Conservation (phyloP, 2,888 invertebrate species). For the Hirudinaria manillensis region DNA sequence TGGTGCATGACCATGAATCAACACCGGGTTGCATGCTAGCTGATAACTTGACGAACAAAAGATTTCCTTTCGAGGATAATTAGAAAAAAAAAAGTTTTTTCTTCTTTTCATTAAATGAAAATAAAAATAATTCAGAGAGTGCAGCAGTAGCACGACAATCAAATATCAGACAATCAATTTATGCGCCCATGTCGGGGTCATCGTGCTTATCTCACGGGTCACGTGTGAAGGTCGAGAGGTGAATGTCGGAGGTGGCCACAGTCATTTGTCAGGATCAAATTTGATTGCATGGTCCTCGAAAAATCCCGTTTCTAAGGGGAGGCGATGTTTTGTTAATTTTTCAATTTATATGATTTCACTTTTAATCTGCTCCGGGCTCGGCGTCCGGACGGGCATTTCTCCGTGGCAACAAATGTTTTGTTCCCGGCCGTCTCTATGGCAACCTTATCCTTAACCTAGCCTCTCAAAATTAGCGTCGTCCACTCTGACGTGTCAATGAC, state of each 20-base stretch:
- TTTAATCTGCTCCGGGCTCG: background rate
- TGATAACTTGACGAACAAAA: too few relatives aligned
- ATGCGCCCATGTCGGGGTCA: conserved; percentile 14
- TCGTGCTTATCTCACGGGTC: conserved; percentile 23
- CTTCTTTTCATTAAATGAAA: too few relatives aligned
- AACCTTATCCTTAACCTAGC: conserved; percentile 6
- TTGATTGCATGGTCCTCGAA: conserved; percentile 12
- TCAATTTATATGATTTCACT: conserved; percentile 9
- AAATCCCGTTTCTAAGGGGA: conserved; percentile 3
- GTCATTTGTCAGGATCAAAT: conserved; percentile 26
- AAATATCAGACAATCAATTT: conserved; percentile 20
- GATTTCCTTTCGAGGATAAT: too few relatives aligned
- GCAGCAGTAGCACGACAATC: conserved; percentile 11
- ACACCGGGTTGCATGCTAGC: too few relatives aligned
- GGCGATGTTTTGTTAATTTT: background rate
- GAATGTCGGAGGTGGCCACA: conserved; percentile 17
- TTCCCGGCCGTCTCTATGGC: conserved; percentile 4
- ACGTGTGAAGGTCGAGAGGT: conserved; percentile 19
- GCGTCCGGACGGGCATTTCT: conserved; percentile 7
- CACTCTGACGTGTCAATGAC: conserved; percentile 1
- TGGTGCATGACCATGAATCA: too few relatives aligned
- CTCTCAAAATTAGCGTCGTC: conserved; percentile 2
- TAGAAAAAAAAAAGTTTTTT: too few relatives aligned
- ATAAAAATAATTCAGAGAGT: background rate
- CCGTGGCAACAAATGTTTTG: conserved; percentile 1